phyloP scores from a whole-genome alignment of 2,888 invertebrate species.

The Cyrtodaria siliqua region DNA sequence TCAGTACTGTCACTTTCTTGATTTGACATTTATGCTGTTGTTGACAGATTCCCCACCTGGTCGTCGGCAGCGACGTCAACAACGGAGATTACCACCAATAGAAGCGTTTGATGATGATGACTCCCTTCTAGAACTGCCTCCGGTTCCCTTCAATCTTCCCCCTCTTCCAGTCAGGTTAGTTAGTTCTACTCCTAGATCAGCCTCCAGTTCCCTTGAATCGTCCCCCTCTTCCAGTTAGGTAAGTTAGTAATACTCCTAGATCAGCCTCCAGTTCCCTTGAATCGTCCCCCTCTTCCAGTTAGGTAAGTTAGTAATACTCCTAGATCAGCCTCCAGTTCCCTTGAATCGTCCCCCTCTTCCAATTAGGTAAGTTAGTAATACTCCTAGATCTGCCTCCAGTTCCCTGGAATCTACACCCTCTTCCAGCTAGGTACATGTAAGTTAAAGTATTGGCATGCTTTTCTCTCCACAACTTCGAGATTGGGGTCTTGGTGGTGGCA shows the following conservation, averaged over 20 bases:
- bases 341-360: conserved; percentile 10
- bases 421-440: neutral
- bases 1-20: no score
- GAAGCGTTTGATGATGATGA: conserved; percentile 1
- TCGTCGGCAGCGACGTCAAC: conserved; percentile 13
- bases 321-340: conserved; percentile 17
- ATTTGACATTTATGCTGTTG: no score
- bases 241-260: conserved; percentile 4
- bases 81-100: conserved; percentile 6
- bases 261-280: conserved; percentile 10
- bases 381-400: no score
- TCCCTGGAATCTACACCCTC: no score
- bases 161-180: conserved; percentile 4
- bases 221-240: conserved; percentile 1
- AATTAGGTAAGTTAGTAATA: neutral
- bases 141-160: conserved; percentile 14
- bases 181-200: conserved; percentile 3
- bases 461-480: no score
- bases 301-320: neutral
- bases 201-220: conserved; percentile 17
- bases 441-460: no score
- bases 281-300: conserved; percentile 7
- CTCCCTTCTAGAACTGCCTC: conserved; percentile 16
- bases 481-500: no score
- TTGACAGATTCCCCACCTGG: conserved; percentile 25